phyloP scores from a whole-genome alignment of 2,797 vertebrate species.

The Sebastes kiyomatsui region DNA sequence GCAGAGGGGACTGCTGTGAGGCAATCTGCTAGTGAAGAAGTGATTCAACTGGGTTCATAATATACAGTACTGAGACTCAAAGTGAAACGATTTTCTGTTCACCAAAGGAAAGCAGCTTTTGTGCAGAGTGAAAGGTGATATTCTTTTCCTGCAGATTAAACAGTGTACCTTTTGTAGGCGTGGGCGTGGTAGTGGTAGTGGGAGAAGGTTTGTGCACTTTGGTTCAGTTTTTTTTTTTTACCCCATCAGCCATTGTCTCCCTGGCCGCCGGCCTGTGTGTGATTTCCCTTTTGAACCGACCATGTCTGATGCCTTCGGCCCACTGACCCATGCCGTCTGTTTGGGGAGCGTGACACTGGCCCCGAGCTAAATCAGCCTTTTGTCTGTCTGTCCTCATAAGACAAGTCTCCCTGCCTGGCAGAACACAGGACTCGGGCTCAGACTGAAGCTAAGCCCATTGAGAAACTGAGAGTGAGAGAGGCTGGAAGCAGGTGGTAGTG shows the following conservation, averaged over 20 bases:
- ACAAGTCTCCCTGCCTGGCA: conserved; percentile 64
- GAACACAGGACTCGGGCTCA: conserved; percentile 59
- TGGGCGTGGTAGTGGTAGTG: conserved; percentile 1
- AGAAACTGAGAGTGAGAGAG: conserved; percentile 57
- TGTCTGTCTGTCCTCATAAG: conserved; percentile 67
- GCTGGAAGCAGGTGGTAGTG: conserved; percentile 72
- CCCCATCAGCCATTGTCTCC: conserved; percentile 46
- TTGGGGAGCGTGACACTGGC: conserved; percentile 62
- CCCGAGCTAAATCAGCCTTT: conserved; percentile 67
- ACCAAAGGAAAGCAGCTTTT: background rate
- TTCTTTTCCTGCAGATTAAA: conserved; percentile 2
- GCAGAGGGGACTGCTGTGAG: conserved; percentile 39
- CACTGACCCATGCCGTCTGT: conserved; percentile 74
- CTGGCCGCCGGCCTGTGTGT: conserved; percentile 33
- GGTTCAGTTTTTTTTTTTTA: conserved; percentile 47
- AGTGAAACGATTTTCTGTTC: background rate
- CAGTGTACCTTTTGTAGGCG: conserved; percentile 11
- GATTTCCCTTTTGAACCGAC: conserved; percentile 66
- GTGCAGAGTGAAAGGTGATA: background rate
- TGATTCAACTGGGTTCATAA: conserved; percentile 16
- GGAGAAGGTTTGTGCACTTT: conserved; percentile 3
- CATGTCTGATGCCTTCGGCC: conserved; percentile 68
- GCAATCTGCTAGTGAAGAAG: conserved; percentile 26
- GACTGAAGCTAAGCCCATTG: conserved; percentile 51
- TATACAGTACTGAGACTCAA: background rate